Evolutionary conservation across 2,888 invertebrate genomes (phyloP), one percentile per base, ranked within the genome.

Genomic region (Chydorus sphaericus): DNA sequence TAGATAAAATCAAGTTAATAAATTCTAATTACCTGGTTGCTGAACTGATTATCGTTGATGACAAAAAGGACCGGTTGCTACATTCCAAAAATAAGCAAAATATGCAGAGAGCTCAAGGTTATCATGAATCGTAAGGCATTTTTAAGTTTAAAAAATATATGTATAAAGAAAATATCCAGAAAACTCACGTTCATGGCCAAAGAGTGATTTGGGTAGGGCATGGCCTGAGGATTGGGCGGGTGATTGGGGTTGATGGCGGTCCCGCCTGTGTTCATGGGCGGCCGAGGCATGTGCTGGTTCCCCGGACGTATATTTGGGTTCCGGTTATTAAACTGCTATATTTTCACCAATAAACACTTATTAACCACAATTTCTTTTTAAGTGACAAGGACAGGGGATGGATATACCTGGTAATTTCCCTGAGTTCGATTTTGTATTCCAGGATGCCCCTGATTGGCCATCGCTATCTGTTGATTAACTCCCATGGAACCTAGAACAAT

Each of bases 211-310:
- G 44, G 44, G 44, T 44, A 44, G n/a, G 44, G 44, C 14, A 44
- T 23, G 44, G 44, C 44, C 44, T 44, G 44, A 44, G 44, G 26
- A 44, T 44, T 44, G 44, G 44, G 44, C 10, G 44, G 44, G 26
- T 44, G 44, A 23, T 23, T 44, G 44, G 44, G 44, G 28, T 44
- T 44, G 7, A 44, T 23, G 44, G 39, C n/a, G n/a, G n/a, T 16
- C 18, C 39, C 39, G 10, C 44, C 44, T 23, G 44, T n/a, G n/a
- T n/a, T 16, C 44, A 44, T 44, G 3, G 44, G 44, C 16, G 44
- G 44, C 28, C 44, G 18, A 23, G 44, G 26, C 44, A 44, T 44
- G 44, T 44, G 44, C 23, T 44, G 44, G 28, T 23, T 44, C 28
- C 44, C 44, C 44, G 44, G 44, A 26, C 44, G 44, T 44, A 44